Evolutionary conservation across 2,888 invertebrate genomes (phyloP), one percentile per base, ranked within the genome.

Genomic region (Doris montereyensis): DNA sequence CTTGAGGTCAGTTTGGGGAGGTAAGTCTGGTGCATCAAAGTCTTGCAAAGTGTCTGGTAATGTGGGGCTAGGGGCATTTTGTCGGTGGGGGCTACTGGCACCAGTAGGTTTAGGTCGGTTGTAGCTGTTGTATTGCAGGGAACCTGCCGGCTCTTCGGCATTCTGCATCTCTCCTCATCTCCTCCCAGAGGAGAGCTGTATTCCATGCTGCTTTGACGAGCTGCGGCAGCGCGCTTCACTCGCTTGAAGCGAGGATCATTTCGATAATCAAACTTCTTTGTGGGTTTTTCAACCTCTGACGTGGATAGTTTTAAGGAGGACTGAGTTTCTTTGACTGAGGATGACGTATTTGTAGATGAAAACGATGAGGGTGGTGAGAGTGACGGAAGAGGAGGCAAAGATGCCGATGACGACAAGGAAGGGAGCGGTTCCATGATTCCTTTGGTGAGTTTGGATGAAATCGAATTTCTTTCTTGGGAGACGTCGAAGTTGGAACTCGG

Each of bases 171-270:
- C 68, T 84, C 85, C 76, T 84, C 85, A 30, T 87, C 86, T n/a
- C 83, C 81, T 65, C 88, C 89, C 26, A 91, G 83, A 3, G 91
- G 90, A 10, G 90, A 90, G 80, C 86, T 88, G 78, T 90, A 90
- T 60, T 91, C 90, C 87, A 90, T 88, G 77, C 86, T 89, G 71
- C 84, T 85, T 81, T 88, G 89, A 26, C 89, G 83, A 74, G 84
- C 84, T 41, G 84, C 80, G 1, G 82, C n/a, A 52, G 76, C 78
- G 80, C 82, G 83, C 80, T 85, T 88, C 83, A 79, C 79, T 74
- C 89, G 87, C 78, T 89, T 89, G 80, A 91, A 88, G 34, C 91
- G 85, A 1, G 91, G 91, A 85, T 92, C 91, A 85, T 89, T 90
- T 67, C 89, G 84, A 81, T 87, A 84, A 65, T 88, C 88, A 77